Conservation (phyloP, 2,797 vertebrate genomes). For the Melanotaenia nigrans region DNA sequence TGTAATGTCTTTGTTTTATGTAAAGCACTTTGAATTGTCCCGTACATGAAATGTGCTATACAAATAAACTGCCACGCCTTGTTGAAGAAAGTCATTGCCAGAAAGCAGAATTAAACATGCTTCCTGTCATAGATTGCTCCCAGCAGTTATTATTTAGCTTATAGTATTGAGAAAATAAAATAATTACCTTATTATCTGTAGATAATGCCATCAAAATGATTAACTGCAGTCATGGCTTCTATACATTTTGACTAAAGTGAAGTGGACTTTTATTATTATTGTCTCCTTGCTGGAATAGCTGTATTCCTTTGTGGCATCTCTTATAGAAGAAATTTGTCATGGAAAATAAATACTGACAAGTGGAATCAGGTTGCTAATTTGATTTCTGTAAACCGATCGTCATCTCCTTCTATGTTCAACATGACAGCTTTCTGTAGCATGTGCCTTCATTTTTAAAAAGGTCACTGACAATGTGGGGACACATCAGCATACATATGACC, state of each 20-base stretch:
- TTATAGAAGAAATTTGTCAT: conserved; percentile 26
- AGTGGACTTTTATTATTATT: neutral
- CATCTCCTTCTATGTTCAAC: conserved; percentile 50
- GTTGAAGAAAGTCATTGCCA: too few species aligned
- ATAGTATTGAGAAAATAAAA: neutral
- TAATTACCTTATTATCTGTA: neutral
- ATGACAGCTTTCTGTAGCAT: conserved; percentile 54
- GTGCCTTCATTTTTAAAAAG: conserved; percentile 70
- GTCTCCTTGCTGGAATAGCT: neutral
- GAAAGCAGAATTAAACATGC: too few species aligned
- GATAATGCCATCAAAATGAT: too few species aligned
- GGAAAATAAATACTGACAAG: conserved; percentile 53
- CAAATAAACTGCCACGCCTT: too few species aligned
- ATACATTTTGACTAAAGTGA: neutral
- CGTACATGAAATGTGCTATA: too few species aligned
- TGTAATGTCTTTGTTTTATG: too few species aligned
- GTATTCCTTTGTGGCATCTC: conserved; percentile 31
- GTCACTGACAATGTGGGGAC: conserved; percentile 71
- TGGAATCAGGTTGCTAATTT: conserved; percentile 44
- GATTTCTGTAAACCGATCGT: conserved; percentile 43
- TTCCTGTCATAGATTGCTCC: too few species aligned
- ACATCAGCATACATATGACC: conserved; percentile 66
- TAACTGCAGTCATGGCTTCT: neutral
- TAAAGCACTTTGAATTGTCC: too few species aligned
- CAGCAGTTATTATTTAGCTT: too few species aligned